Percentiles rank a stretch among this genome's conserved stretches.
Evolutionary conservation across 2,797 vertebrate species (phyloP).

Genomic region (Enteromius fasciolatus): DNA sequence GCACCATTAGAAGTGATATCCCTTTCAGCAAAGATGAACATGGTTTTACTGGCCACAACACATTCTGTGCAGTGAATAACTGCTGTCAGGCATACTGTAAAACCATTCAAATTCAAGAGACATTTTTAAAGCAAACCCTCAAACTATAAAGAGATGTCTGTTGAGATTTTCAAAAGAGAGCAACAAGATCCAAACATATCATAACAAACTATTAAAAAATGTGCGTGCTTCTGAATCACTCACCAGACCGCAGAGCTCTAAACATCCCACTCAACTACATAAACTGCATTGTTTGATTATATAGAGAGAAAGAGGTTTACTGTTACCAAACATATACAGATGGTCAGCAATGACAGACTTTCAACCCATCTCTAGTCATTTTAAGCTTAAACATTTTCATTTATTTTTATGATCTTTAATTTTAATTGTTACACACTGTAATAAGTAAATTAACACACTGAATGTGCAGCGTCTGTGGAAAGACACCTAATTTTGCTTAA

Average conservation of each 20-base stretch:
- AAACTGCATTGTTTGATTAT: not conserved
- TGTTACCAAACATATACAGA: not conserved
- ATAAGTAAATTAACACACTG: not conserved
- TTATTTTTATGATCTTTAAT: not conserved
- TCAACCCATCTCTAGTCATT: too few species aligned
- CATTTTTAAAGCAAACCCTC: not conserved
- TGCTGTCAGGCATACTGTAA: not conserved
- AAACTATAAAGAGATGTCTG: not conserved
- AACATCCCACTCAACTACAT: not conserved
- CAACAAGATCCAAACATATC: slow-evolving; percentile 4
- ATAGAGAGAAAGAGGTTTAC: not conserved
- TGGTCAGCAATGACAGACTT: not conserved
- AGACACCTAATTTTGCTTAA: not conserved
- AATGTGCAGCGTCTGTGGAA: not conserved
- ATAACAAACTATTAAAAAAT: not conserved
- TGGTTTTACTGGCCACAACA: not conserved
- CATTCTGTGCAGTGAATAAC: not conserved
- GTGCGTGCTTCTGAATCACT: not conserved
- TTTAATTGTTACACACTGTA: not conserved
- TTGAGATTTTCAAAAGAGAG: not conserved
- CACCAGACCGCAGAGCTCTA: not conserved
- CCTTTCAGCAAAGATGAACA: not conserved
- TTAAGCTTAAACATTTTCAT: not conserved
- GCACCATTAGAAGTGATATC: not conserved
- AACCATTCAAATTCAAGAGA: not conserved